Base-by-base conservation (phyloP, 2,113 vertebrate genomes). In the Antechinus stuartii region DNA sequence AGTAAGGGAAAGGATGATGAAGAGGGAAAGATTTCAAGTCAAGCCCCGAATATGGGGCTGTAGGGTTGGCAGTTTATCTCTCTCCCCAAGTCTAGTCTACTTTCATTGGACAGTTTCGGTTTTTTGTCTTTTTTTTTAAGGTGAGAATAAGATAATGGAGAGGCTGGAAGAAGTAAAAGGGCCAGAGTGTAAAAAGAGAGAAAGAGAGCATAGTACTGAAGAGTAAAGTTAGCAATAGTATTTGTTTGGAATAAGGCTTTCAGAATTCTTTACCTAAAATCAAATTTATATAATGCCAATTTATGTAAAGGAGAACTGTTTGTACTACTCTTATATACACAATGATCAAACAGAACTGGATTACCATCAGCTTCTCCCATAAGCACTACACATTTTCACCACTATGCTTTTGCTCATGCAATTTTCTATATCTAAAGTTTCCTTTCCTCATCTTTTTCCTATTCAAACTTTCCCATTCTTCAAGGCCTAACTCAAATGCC, bases 391-490 rank as follows among this genome's bases (percentile, higher is more conserved):
- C n/a, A 42, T 84, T 84, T n/a, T 30, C n/a, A 49, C 49, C 9
- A 0, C n/a, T 24, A 10, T 9, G 57, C 26, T 2, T 24, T 68
- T 35, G 42, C 23, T 46, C 30, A 47, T 25, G 52, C 23, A 5
- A 16, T 47, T 47, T 11, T 30, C 26, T n/a, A 54, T 22, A 49
- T 30, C 25, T 84, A 84, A 42, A 84, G 2, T 8, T 53, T 89
- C 25, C 0, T 0, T 68, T 42, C 14, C 30, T 23, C 47, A 0
- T 22, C 53, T 27, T 6, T 6, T 16, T 24, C 16, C n/a, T 5
- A 3, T 1, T 54, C 0, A 22, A 30, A 19, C 2, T 14, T 0
- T 27, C 10, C 47, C n/a, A n/a, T 5, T 8, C 4, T 11, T 50
- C 2, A 76, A 76, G 14, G 6, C 35, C 30, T 35, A 35, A 68